Evolutionary conservation across 2,888 invertebrate genomes (phyloP), one percentile per base, ranked within the genome.

Genomic region (Rhyacophila evoluta): DNA sequence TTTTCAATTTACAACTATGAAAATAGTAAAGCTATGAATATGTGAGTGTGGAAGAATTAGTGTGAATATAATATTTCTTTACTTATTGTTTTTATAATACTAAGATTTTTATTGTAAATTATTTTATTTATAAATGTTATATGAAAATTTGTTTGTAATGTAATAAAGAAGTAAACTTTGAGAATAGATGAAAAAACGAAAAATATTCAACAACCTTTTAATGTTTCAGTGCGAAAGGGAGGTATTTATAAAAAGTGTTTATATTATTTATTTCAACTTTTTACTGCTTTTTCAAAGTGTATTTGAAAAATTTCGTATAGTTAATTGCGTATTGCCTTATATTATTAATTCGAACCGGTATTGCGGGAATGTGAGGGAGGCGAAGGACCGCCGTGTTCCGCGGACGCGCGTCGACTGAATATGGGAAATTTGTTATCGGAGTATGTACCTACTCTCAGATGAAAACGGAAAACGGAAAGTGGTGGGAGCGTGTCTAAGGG

Each of bases 301-400:
- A 19, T 55, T 19, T 55, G 15, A 19, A 8, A 55, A 8, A 55
- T 25, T 55, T 55, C 55, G 55, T 55, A 25, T 19, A 15, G 55
- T 55, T 55, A 55, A 55, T 55, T 55, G 55, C 55, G 55, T 55
- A 55, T 55, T 55, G 19, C 55, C 25, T 55, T 55, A 55, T 55
- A 55, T 55, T 55, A 55, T 55, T 55, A 55, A 55, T 55, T 55
- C 55, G 55, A 55, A 55, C 55, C 55, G 55, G 55, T 55, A 55
- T 19, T 55, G 15, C 55, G 55, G 55, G 55, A 55, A 55, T 25
- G 55, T 55, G 25, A 55, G 25, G 55, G 25, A 55, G 25, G 55
- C 55, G 55, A 55, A 55, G 25, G 55, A 55, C 55, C 55, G 55
- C 19, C 55, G 55, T 55, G 55, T 55, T 55, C 25, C 55, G 55